These are phyloP conservation scores for Plecotus auritus DNA, from an alignment of 2,113 vertebrate species.

Conservation along the genomic window DNA sequence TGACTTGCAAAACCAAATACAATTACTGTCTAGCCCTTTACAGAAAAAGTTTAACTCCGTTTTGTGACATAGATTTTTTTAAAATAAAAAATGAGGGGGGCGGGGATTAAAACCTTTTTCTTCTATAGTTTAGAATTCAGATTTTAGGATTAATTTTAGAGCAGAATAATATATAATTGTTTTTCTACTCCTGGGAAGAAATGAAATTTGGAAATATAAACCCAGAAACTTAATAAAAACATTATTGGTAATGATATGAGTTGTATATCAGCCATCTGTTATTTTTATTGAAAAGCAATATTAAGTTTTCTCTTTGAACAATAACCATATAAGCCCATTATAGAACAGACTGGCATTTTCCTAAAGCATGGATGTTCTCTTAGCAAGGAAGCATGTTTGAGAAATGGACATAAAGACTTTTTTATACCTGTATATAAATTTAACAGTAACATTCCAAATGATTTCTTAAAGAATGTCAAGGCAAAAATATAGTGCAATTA, in stretches of 20 bases:
- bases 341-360: neutral
- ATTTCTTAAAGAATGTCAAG: neutral
- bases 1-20: neutral
- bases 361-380: neutral
- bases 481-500: neutral
- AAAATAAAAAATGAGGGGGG: neutral
- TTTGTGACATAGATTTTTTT: neutral
- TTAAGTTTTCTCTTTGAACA: neutral
- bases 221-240: neutral
- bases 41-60: neutral
- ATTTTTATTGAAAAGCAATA: constrained; percentile 29
- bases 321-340: neutral
- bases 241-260: neutral
- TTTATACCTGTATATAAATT: neutral
- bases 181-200: neutral
- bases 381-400: neutral
- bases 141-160: neutral
- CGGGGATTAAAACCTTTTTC: neutral
- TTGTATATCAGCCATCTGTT: neutral
- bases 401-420: neutral
- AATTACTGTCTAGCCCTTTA: neutral
- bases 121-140: neutral
- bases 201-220: constrained; percentile 9
- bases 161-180: neutral
- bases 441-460: neutral